A percentile compares a stretch with the other conserved stretches of the same genome.
Conservation (phyloP, 2,113 vertebrate species). For the Romanogobio albipinnatus region DNA sequence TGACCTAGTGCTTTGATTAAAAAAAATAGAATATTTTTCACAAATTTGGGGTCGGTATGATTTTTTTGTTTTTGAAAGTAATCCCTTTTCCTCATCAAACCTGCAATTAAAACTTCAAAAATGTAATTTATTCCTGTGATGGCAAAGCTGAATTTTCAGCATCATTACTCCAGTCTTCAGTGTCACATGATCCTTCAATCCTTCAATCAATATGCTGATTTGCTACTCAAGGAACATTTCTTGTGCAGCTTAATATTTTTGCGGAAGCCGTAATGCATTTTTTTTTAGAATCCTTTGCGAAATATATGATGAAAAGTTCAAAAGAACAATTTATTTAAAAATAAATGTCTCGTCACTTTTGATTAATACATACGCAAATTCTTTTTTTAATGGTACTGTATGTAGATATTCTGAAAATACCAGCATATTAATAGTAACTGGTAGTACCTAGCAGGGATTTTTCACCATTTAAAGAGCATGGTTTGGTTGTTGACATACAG, state of each 20-base stretch:
- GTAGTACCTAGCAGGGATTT: not conserved
- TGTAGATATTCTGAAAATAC: not conserved
- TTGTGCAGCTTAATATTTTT: not conserved
- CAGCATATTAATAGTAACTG: not conserved
- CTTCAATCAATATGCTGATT: not conserved
- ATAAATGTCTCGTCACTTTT: not conserved
- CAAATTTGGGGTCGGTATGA: not conserved
- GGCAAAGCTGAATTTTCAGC: not conserved
- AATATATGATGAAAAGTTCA: not conserved
- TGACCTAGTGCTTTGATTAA: not conserved
- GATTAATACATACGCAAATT: too few species aligned
- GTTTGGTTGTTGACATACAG: conserved; percentile 14
- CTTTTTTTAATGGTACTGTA: not conserved
- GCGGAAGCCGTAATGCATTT: not conserved
- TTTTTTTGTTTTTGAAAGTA: not conserved
- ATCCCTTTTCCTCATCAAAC: not conserved
- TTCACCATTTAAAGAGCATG: not conserved
- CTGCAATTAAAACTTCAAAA: not conserved
- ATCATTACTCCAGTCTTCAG: not conserved
- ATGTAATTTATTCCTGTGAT: not conserved
- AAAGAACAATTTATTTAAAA: too few species aligned
- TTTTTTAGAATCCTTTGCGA: not conserved
- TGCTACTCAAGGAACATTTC: not conserved
- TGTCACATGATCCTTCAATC: not conserved
- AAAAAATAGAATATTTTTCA: not conserved